Conservation (phyloP, 2,797 vertebrate genomes). For the Simalia tracyae region DNA sequence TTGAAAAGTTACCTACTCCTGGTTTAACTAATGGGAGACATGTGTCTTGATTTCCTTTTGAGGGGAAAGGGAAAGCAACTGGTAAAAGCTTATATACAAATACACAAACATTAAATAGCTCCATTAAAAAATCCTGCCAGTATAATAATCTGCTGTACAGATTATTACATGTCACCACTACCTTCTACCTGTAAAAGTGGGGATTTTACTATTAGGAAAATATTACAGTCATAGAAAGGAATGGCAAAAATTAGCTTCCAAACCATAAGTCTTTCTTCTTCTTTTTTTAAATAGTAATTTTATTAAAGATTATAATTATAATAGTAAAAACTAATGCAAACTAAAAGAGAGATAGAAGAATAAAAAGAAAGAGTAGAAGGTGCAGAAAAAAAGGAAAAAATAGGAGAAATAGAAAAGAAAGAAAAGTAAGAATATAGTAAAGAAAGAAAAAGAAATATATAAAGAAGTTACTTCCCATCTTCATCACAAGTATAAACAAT, state of each 20-base stretch:
- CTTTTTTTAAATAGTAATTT: neutral
- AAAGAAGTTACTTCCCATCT: neutral
- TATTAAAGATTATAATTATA: neutral
- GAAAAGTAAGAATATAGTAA: neutral
- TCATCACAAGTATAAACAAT: neutral
- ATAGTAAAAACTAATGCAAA: neutral
- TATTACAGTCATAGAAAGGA: neutral
- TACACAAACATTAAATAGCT: neutral
- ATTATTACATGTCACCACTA: neutral
- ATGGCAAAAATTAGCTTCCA: neutral
- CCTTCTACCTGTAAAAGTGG: neutral
- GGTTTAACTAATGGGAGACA: neutral
- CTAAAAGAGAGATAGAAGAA: neutral
- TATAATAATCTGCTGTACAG: neutral
- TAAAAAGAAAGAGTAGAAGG: neutral
- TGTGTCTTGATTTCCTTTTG: neutral
- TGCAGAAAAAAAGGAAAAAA: neutral
- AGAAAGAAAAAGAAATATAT: neutral
- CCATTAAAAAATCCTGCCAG: neutral
- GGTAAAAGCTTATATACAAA: neutral
- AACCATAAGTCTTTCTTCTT: neutral
- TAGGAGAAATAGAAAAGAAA: neutral
- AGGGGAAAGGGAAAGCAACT: neutral
- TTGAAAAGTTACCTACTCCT: neutral
- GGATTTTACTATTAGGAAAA: neutral